These are phyloP conservation scores for Drosophila punjabiensis DNA, from an alignment of 1,140 invertebrate species.

Conservation along the genomic window DNA sequence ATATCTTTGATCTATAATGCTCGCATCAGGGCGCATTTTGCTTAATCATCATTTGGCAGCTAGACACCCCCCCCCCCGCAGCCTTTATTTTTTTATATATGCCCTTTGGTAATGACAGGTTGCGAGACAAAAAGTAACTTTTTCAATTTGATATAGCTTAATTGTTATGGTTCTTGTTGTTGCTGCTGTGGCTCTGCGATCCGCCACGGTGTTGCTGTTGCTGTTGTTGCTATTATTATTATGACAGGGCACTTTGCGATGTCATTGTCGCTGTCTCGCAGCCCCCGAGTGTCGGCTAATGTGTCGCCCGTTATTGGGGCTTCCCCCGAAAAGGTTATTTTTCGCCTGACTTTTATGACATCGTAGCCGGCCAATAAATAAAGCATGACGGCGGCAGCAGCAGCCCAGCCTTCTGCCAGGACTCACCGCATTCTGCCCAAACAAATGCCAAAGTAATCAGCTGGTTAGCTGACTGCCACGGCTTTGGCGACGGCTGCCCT, in stretches of 20 bases:
- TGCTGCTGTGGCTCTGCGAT: slow-evolving; percentile 8
- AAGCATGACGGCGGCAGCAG: slow-evolving; percentile 39
- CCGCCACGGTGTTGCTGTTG: slow-evolving; percentile 1
- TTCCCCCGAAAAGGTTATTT: slow-evolving; percentile 69
- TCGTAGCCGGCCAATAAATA: slow-evolving; percentile 74
- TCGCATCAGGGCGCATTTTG: slow-evolving; percentile 48
- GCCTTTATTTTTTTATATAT: background rate
- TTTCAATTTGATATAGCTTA: slow-evolving; percentile 81
- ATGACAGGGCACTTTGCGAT: slow-evolving; percentile 74
- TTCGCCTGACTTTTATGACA: slow-evolving; percentile 76
- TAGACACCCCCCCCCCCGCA: background rate
- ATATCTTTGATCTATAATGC: slow-evolving; percentile 58
- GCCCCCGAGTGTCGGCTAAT: slow-evolving; percentile 62
- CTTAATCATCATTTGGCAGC: slow-evolving; percentile 57
- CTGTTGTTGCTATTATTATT: slow-evolving; percentile 58
- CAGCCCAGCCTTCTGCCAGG: background rate
- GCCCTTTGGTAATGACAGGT: slow-evolving; percentile 41
- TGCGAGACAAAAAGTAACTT: slow-evolving; percentile 62
- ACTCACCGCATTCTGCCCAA: slow-evolving; percentile 47
- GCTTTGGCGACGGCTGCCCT: slow-evolving; percentile 11
- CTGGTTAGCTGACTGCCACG: slow-evolving; percentile 57
- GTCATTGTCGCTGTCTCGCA: slow-evolving; percentile 72
- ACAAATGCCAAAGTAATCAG: slow-evolving; percentile 82
- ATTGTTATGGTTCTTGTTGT: slow-evolving; percentile 71
- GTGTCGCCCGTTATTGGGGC: slow-evolving; percentile 55